Evolutionary conservation across 2,888 invertebrate genomes (phyloP), one percentile per base, ranked within the genome.

Genomic region (Pollenia griseotomentosa): DNA sequence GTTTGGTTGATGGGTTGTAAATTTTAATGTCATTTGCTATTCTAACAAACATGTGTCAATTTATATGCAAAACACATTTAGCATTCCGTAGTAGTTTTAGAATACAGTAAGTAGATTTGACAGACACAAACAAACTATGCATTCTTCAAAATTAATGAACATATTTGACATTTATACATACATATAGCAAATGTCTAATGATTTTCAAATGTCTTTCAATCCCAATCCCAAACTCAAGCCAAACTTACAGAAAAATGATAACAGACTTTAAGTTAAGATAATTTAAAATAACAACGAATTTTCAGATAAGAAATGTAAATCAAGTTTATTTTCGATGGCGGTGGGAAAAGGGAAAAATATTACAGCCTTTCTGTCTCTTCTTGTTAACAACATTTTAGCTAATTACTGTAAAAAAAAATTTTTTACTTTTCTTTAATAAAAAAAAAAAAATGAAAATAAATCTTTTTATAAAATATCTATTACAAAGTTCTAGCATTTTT

Each of bases 51-150:
- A 82, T 82, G 82, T 82, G 74, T 74, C 74, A 83, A 83, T 83
- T 83, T 77, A 75, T 75, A 83, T 83, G 75, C 83, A 83, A 83
- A 83, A 75, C 75, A 83, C 75, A 77, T 40, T 77, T 77, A 40
- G 51, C 1, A 55, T 10, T 51, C 23, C 68, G 14, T 14, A 61
- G 33, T 16, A 55, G 6, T 16, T 66, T n/a, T 33, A 9, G 46
- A 48, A 48, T 19, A 2, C 6, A 55, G 46, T 73, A 81, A 73
- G 73, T 73, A 73, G 19, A 46, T 66, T 66, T 70, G 42, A 61
- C 6, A 68, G 19, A n/a, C n/a, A 10, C 19, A 75, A 11, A 12
- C 8, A 19, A 33, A n/a, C 9, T 19, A 19, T 63, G 40, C 0
- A 63, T 14, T 46, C 42, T 19, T 42, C 42, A 16, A 12, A 44